Base-by-base conservation (phyloP, 1,140 invertebrate genomes). In the Mesaphorura yosii region DNA sequence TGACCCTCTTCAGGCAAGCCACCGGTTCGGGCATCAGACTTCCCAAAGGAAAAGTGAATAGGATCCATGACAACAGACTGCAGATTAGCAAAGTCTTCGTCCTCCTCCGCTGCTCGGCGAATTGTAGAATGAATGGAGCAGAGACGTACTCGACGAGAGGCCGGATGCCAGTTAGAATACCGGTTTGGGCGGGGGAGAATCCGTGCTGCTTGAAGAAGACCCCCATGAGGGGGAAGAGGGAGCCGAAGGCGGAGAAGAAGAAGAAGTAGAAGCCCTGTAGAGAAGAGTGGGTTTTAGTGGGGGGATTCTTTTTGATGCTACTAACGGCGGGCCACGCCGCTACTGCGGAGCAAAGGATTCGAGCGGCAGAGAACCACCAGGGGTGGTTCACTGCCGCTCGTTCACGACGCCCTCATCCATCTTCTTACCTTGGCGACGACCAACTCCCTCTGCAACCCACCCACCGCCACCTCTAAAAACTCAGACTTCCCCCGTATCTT, bases 241-340 rank as follows among this genome's bases (percentile, higher is more conserved):
- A 96, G 5, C 95, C 95, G 65, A 98, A 99, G 1, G 95, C 94
- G 2, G 94, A 92, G 68, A 97, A 99, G 72, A 98, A 98, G 76
- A 97, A 98, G 70, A 98, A 97, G 69, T 98, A 99, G 70, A 98
- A 99, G 1, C 61, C 57, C 57, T 60, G 42, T 3, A 51, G 31
- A 47, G 28, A 31, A 42, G 25, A 7, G 17, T 15, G 20, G 10
- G 19, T 7, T 6, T 27, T 14, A 27, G 28, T 20, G 41, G 10
- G 10, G 22, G 22, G 19, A 44, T 42, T 7, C 14, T 42, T 42
- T 42, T 42, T 22, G n/a, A 14, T 37, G n/a, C 34, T n/a, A 37
- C n/a, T 37, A n/a, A 12, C n/a, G 12, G 34, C 12, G n/a, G n/a
- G n/a, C n/a, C 34, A 12, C 34, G 12, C n/a, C 34, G n/a, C n/a